These are phyloP conservation scores for Lichenostomus cassidix DNA, from an alignment of 2,113 vertebrate species.

Conservation along the genomic window DNA sequence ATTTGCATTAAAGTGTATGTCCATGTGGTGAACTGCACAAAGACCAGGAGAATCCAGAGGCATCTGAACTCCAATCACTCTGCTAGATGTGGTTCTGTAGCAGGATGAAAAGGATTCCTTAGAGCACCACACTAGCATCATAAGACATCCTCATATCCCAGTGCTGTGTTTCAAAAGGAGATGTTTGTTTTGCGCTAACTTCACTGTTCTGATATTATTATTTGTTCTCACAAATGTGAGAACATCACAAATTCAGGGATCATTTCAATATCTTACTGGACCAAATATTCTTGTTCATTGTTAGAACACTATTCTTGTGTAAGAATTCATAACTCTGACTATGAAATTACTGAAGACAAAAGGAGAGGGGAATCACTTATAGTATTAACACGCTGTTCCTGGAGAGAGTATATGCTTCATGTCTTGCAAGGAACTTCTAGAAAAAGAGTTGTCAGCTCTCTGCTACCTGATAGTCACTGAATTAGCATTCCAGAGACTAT, in stretches of 20 bases:
- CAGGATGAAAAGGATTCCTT: not conserved
- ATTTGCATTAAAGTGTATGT: not conserved
- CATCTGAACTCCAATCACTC: not conserved
- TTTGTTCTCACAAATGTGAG: not conserved
- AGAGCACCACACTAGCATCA: not conserved
- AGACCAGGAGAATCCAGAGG: not conserved
- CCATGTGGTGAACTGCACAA: not conserved
- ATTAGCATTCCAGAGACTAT: not conserved
- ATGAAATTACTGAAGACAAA: not conserved
- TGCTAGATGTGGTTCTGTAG: not conserved
- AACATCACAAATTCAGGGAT: not conserved
- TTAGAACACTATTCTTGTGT: not conserved
- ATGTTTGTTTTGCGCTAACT: not conserved
- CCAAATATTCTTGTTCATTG: not conserved
- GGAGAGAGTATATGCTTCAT: not conserved
- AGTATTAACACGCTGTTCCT: not conserved
- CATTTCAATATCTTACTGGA: not conserved
- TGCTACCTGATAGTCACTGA: not conserved
- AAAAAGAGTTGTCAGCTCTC: not conserved
- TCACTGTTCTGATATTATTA: not conserved
- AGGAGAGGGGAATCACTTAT: not conserved
- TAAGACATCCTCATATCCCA: not conserved
- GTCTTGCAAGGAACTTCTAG: not conserved
- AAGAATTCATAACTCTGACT: not conserved
- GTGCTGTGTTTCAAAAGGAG: not conserved